Evolutionary conservation across 1,140 invertebrate genomes (phyloP), one percentile per base, ranked within the genome.

Genomic region (Camponotus pennsylvanicus): DNA sequence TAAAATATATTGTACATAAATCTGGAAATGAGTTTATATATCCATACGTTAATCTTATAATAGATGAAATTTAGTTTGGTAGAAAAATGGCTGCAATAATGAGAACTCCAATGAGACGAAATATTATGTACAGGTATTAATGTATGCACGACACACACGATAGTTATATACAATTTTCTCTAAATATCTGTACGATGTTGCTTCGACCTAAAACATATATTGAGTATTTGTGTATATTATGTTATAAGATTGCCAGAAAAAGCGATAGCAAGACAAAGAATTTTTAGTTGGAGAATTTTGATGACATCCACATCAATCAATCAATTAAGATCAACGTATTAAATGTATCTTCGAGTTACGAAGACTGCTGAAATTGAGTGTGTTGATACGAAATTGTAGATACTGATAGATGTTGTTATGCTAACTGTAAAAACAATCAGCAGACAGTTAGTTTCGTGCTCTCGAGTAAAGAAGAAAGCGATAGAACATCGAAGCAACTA

Each of bases 401-500:
- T 37, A 78, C n/a, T 64, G 45, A 80, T 69, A 67, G n/a, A 67
- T 69, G 66, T 57, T 70, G 63, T 80, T 27, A 52, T 61, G 40
- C 13, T 73, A 83, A 83, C 78, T 82, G 67, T 27, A 64, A 69
- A 79, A 45, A 73, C 55, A 55, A 73, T 71, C 40, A 57, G 61
- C 67, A 27, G 79, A 75, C 55, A 71, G 40, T 71, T 55, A 63
- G 42, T 59, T 63, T 75, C 66, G 86, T 79, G 67, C 83, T 70
- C 13, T 64, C 37, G 32, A 57, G 32, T 69, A 69, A 79, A 34
- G 66, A n/a, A 37, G 67, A 86, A 90, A 92, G 93, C 89, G 85
- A 88, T 71, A 88, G 85, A 92, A 91, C 91, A 90, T 92, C 92
- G 91, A 94, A 93, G 92, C 93, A 89, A 93, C 93, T 94, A 93